Base-by-base conservation (phyloP, 2,113 vertebrate species). In the Erythrolamprus reginae region DNA sequence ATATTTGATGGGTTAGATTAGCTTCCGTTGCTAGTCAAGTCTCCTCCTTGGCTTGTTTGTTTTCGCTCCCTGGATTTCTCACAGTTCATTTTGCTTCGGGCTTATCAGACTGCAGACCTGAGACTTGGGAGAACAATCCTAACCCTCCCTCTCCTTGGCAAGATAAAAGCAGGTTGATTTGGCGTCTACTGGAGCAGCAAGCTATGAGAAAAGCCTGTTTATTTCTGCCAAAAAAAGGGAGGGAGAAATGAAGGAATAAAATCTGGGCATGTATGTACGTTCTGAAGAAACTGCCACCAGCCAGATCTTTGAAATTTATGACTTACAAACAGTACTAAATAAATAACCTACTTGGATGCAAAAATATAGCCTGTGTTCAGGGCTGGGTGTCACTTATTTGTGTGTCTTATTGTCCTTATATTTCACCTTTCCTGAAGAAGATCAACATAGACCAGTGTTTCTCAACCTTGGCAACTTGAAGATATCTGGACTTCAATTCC, bases 41-140 rank as follows among this genome's bases (percentile, higher is more conserved):
- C 90, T 61, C 93, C 93, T 82, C 93, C 93, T 96, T 93, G 93
- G 87, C 94, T 94, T 96, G 51, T 96, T 95, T 93, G 87, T 92
- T 95, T 97, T 89, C 95, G 97, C 97, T 98, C 93, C 95, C 97
- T 84, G 97, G 98, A 92, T 98, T 98, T 93, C 97, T 97, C 96
- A 97, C 95, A 8, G 98, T 97, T 94, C 98, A 98, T 96, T 98
- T 98, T 97, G 97, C 98, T 90, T 95, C 96, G 51, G 98, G 98
- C 93, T 95, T 93, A 3, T 96, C 97, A 88, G 98, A 98, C 93
- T 96, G 96, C 97, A 97, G 97, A 96, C 96, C 97, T 47, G 97
- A 98, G 95, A 98, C 97, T 94, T 97, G 97, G 98, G 97, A 97
- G 94, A 70, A 70, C 65, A 33, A n/a, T 70, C 13, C 5, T 70